A percentile compares a stretch with the other conserved stretches of the same genome.
Evolutionary conservation across 2,113 vertebrate genomes (phyloP).

Genomic region (Lutjanus erythropterus): DNA sequence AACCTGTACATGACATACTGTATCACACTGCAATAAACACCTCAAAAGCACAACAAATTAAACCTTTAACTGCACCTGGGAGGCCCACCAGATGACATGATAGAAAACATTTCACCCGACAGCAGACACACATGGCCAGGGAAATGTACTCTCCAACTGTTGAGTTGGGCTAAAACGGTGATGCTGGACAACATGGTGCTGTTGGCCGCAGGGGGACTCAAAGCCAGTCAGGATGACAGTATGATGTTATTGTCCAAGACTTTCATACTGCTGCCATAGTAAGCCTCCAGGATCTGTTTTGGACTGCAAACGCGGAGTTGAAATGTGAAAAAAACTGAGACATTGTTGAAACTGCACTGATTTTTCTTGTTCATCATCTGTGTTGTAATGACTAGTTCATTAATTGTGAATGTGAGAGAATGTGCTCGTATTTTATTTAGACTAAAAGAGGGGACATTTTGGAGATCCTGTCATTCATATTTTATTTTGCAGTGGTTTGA

Average conservation of each 20-base stretch:
- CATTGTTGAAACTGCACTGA: too few species aligned
- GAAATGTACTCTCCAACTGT: neutral
- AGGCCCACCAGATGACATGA: neutral
- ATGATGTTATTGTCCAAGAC: neutral
- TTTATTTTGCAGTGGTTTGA: too few species aligned
- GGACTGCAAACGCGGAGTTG: neutral
- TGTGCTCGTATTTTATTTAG: too few species aligned
- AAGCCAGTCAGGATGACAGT: neutral
- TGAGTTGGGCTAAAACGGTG: neutral
- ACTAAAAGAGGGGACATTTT: too few species aligned
- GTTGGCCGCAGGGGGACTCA: neutral
- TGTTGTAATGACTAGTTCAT: too few species aligned
- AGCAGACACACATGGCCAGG: neutral
- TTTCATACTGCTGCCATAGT: neutral
- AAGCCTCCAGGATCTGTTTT: neutral
- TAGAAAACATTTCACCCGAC: neutral
- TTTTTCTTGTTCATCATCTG: too few species aligned
- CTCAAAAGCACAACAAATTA: constrained; percentile 8
- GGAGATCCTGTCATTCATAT: too few species aligned
- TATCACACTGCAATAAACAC: constrained; percentile 15
- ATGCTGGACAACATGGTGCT: neutral
- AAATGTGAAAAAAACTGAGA: too few species aligned
- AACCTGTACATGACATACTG: constrained; percentile 26
- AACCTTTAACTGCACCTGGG: neutral
- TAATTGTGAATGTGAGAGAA: too few species aligned